A percentile compares a stretch with the other conserved stretches of the same genome.
Conservation (phyloP, 1,140 invertebrate species). For the Fopius arisanus region DNA sequence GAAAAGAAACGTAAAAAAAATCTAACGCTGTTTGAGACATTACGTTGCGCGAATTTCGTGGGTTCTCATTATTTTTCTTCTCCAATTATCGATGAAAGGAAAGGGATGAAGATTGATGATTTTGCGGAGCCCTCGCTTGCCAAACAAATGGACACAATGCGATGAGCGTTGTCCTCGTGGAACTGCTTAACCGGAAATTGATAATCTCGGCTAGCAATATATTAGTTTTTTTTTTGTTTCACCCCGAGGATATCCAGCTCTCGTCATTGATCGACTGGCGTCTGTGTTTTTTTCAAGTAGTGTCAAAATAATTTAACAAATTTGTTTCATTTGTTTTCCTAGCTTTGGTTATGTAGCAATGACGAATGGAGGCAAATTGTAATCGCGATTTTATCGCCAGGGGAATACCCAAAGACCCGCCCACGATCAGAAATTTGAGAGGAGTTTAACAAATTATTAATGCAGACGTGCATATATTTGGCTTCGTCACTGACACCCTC, state of each 20-base stretch:
- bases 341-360: slow-evolving; percentile 12
- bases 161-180: neutral
- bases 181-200: neutral
- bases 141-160: neutral
- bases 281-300: slow-evolving; percentile 1
- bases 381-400: neutral
- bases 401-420: neutral
- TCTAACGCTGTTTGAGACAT: slow-evolving; percentile 1
- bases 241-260: slow-evolving; percentile 2
- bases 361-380: neutral
- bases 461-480: neutral
- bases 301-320: slow-evolving; percentile 1
- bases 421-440: slow-evolving; percentile 8
- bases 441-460: neutral
- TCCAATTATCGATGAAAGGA: neutral
- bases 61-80: slow-evolving; percentile 8
- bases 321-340: slow-evolving; percentile 18
- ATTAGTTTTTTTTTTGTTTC: slow-evolving; percentile 4
- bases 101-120: neutral
- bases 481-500: neutral
- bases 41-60: slow-evolving; percentile 16
- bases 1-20: slow-evolving; percentile 2
- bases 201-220: neutral
- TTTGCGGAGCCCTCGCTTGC: neutral
- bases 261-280: neutral